Base-by-base conservation (phyloP, 2,113 vertebrate genomes). In the Poicephalus meyeri region DNA sequence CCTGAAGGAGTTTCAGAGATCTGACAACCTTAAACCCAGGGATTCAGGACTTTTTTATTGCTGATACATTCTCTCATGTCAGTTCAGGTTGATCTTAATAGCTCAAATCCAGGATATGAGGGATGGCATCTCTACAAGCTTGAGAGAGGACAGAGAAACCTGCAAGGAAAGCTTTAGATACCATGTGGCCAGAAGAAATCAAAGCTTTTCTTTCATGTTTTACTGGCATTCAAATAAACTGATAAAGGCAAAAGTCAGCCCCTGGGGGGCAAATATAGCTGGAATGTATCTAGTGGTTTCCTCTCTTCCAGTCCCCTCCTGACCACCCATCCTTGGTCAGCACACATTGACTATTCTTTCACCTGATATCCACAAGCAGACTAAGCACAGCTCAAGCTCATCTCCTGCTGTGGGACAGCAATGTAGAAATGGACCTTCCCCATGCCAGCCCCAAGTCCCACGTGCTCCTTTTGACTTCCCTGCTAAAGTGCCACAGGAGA, bases 51-150 rank as follows among this genome's bases (percentile, higher is more conserved):
- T 84, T 89, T 89, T 91, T 82, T 73, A 47, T 50, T 94, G 80
- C 83, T 91, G 77, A 96, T 93, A 87, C 73, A 93, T 70, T 81
- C 86, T 66, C 56, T 94, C 37, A 61, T 76, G 90, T 93, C 93
- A 94, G 65, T 86, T 96, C 73, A 84, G 73, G 61, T 76, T 78
- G 88, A 68, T 88, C 63, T 84, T 76, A 92, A 31, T 35, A 87
- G 52, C 70, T 87, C 8, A 81, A 87, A 87, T 50, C 56, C 78
- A 70, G 77, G 61, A 46, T 69, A 73, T 63, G 86, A 96, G 79
- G 73, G 77, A 69, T 82, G 86, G 73, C 73, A 85, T 91, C 66
- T 76, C 93, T 92, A 52, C 49, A 0, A 16, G 46, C 52, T 83
- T 81, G 77, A 84, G 77, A 70, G 42, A 72, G 6, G 53, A 78